Evolutionary conservation across 2,113 vertebrate genomes (phyloP).

Genomic region (Taxidea taxus): DNA sequence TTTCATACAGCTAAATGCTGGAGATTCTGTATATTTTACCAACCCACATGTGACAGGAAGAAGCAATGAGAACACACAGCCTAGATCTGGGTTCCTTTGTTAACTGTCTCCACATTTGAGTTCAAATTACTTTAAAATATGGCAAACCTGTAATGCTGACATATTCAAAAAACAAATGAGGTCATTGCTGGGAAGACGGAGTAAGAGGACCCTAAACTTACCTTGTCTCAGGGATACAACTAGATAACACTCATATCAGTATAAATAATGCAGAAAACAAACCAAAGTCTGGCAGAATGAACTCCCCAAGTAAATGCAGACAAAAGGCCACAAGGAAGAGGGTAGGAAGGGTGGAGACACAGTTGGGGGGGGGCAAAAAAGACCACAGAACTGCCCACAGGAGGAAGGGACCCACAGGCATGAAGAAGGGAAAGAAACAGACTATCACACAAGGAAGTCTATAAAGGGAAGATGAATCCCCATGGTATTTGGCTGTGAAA

Average conservation of each 20-base stretch:
- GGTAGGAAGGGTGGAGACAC: background rate
- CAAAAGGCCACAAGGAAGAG: background rate
- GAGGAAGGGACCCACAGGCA: background rate
- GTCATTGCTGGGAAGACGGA: background rate
- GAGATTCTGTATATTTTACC: background rate
- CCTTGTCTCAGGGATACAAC: background rate
- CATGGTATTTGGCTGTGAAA: background rate
- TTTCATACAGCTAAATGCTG: background rate
- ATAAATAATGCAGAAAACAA: background rate
- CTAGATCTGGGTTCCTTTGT: background rate
- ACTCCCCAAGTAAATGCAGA: background rate
- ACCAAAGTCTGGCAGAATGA: background rate
- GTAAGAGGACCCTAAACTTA: background rate
- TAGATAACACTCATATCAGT: background rate
- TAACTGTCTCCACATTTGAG: constrained; percentile 35
- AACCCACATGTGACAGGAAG: background rate
- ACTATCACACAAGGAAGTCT: background rate
- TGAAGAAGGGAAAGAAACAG: background rate
- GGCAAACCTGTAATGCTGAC: background rate
- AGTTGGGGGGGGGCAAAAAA: background rate
- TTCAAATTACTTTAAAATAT: constrained; percentile 30
- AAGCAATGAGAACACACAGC: background rate
- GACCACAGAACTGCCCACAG: background rate
- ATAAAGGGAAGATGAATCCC: background rate
- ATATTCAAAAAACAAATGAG: background rate